These are phyloP conservation scores for Pluvianellus socialis DNA, from an alignment of 2,113 vertebrate genomes.

Conservation along the genomic window DNA sequence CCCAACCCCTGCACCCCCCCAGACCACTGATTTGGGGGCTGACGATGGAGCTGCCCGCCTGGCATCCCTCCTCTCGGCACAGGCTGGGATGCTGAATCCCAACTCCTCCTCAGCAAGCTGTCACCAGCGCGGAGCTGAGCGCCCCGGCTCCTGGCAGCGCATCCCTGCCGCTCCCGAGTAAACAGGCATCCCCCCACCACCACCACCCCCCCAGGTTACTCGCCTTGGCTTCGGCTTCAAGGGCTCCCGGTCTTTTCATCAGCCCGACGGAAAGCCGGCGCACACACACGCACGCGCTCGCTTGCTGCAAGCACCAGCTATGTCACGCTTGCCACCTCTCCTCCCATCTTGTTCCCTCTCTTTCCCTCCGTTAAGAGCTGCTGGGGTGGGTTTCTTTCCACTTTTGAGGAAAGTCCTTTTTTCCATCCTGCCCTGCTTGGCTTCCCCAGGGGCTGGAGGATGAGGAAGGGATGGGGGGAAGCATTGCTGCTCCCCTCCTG, in stretches of 20 bases:
- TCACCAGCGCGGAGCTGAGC: fast-evolving
- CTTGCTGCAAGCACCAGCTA: not conserved
- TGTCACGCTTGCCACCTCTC: not conserved
- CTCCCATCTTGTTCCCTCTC: not conserved
- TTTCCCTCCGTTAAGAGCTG: not conserved
- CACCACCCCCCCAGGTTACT: not conserved
- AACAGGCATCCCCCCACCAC: not conserved
- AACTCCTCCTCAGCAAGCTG: not conserved
- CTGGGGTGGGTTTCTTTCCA: not conserved
- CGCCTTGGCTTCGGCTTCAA: not conserved
- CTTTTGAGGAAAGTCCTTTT: not conserved
- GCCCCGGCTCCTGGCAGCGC: not conserved
- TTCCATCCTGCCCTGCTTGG: not conserved
- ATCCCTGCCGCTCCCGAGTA: not conserved
- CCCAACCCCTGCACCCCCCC: not conserved
- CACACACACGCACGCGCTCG: fast-evolving
- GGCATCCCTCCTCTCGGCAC: fast-evolving
- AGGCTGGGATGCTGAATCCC: not conserved
- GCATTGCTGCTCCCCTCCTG: not conserved
- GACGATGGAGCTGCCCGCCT: not conserved
- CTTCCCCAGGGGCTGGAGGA: not conserved
- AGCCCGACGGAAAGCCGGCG: not conserved
- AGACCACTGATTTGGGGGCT: not conserved
- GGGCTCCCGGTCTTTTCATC: not conserved
- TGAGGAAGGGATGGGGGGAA: not conserved